Conservation (phyloP, 2,797 vertebrate genomes). For the Caiman crocodilus region DNA sequence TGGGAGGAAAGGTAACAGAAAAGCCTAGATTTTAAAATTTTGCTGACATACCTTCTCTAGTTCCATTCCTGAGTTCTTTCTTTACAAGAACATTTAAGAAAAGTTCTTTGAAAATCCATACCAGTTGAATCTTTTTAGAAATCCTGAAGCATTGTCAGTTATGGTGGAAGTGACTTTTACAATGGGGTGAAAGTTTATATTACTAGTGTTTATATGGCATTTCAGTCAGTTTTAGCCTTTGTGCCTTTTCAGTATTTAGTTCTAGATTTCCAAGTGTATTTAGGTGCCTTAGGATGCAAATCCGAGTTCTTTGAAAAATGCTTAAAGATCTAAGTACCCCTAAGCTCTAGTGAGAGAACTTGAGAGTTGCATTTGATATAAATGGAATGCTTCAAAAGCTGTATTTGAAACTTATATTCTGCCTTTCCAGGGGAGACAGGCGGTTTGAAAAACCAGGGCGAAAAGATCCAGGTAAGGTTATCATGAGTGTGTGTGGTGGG, state of each 20-base stretch:
- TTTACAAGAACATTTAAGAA: conserved; percentile 1
- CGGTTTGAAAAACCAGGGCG: conserved; percentile 99
- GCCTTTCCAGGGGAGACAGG: conserved; percentile 91
- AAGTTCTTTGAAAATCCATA: not conserved
- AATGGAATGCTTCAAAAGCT: conserved; percentile 37
- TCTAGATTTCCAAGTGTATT: not conserved
- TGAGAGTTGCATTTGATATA: conserved; percentile 7
- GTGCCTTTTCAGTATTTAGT: conserved; percentile 12
- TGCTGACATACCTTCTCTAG: not conserved
- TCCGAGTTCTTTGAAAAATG: not conserved
- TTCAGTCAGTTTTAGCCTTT: not conserved
- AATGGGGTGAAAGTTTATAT: not conserved
- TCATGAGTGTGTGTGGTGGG: conserved; percentile 47
- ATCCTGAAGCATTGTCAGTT: not conserved
- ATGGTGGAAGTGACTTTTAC: not conserved
- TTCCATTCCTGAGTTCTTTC: conserved; percentile 46
- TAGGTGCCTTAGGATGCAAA: not conserved
- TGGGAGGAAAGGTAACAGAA: conserved; percentile 97
- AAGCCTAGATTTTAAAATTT: conserved; percentile 37
- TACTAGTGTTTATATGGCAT: not conserved
- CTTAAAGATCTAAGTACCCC: not conserved
- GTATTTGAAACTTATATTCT: conserved; percentile 78
- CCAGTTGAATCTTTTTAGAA: conserved; percentile 7
- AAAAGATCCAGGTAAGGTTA: conserved; percentile 95
- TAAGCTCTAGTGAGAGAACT: not conserved